Evolutionary conservation across 2,797 vertebrate species (phyloP), one percentile per base, ranked within the genome.

Genomic region (Acrossocheilus wenchowensis): DNA sequence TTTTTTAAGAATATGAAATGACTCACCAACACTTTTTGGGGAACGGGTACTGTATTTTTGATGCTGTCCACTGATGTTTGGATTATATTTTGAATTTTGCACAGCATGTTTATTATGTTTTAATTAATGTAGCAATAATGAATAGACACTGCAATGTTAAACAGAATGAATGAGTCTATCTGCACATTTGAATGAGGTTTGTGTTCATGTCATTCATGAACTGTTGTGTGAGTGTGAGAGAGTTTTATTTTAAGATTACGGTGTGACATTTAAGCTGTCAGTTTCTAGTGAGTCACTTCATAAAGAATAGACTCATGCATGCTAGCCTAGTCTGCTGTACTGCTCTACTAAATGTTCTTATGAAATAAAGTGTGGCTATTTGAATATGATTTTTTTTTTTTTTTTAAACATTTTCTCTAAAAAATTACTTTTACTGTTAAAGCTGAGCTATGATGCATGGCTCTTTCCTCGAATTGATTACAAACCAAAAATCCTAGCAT

Each of bases 181-280:
- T 52, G 50, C 50, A 52, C 50, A 19, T 71, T 69, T n/a, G 3
- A 57, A 3, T 82, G 12, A 60, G 52, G 11, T 43, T 15, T 41
- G 75, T 78, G 75, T 57, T 68, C 64, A 3, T 34, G 80, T 39
- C 45, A 69, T 82, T 34, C 5, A 12, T 77, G 39, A 17, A 26
- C 14, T 2, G 0, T 52, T 73, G 36, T 21, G 36, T 60, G 68
- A 17, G 26, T 50, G 84, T 45, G 54, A 78, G 83, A 69, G 52
- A 19, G 26, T 62, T 62, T 89, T 90, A 90, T 90, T 90, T 89
- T 90, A 87, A 77, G 88, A 81, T 87, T 66, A 83, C 81, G 81
- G 48, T 68, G 85, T 89, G 84, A 88, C 86, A 90, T 90, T 90
- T 84, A 86, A 81, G 68, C 36, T 75, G 68, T 84, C 30, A 34